These are phyloP conservation scores for Eulemur mongoz DNA, from an alignment of 2,797 vertebrate species.

Conservation along the genomic window DNA sequence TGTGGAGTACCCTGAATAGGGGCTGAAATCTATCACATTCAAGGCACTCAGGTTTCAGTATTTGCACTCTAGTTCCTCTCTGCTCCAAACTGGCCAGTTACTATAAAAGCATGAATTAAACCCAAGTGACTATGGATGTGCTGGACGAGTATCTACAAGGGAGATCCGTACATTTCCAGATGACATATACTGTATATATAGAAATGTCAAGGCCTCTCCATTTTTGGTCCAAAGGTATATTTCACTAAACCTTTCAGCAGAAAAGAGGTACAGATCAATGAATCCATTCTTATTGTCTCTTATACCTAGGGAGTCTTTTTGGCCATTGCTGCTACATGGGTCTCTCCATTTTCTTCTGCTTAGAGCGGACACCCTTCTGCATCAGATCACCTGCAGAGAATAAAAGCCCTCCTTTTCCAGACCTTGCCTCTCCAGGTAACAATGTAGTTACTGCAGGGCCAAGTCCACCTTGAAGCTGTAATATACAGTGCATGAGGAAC, in stretches of 20 bases:
- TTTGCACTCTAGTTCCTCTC: background rate
- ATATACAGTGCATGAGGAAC: background rate
- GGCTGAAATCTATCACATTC: background rate
- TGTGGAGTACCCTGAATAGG: accelerated
- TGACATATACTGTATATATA: background rate
- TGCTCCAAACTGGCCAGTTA: background rate
- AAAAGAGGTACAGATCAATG: background rate
- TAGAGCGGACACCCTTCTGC: background rate
- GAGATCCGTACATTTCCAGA: background rate
- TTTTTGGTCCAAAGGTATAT: background rate
- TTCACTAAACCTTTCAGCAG: background rate
- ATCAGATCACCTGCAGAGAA: background rate
- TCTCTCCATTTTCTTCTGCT: background rate
- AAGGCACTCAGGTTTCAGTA: background rate
- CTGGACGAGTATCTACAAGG: background rate
- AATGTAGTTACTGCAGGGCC: background rate
- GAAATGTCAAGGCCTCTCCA: slow-evolving; percentile 3
- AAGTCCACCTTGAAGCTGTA: background rate
- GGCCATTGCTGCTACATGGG: background rate
- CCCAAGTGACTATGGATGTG: background rate
- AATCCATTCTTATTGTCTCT: background rate
- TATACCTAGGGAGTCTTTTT: background rate
- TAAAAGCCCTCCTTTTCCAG: background rate
- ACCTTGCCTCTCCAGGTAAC: background rate
- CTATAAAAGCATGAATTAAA: background rate